These are phyloP conservation scores for Cephalopachus bancanus DNA, from an alignment of 2,797 vertebrate species.

Conservation along the genomic window DNA sequence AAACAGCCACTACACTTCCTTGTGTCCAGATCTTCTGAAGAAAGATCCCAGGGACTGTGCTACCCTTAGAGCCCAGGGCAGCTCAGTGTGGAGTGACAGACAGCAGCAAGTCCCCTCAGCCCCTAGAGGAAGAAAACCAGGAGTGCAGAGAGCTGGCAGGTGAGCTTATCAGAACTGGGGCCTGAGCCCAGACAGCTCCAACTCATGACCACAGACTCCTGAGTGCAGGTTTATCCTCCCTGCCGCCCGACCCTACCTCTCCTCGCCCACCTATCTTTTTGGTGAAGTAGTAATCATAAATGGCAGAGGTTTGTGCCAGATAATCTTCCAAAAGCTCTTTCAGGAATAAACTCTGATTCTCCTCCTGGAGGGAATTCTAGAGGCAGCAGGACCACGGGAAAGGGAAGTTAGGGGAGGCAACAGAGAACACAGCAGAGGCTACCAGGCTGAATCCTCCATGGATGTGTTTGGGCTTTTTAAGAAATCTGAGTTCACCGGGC, in stretches of 20 bases:
- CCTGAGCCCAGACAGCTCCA: no score
- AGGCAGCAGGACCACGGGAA: background rate
- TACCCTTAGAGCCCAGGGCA: background rate
- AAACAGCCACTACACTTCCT: background rate
- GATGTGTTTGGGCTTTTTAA: background rate
- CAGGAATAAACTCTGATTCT: background rate
- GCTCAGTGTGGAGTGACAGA: background rate
- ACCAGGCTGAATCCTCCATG: background rate
- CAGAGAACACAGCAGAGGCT: background rate
- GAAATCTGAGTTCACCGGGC: background rate
- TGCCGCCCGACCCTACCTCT: background rate
- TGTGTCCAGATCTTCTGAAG: background rate
- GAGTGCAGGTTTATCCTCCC: background rate
- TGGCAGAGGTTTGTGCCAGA: background rate
- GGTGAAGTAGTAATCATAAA: background rate
- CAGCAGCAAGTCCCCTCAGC: background rate
- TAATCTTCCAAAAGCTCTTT: slow-evolving; percentile 3
- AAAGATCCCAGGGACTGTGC: background rate
- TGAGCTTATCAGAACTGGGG: background rate
- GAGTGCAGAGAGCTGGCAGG: background rate
- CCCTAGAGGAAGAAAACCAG: background rate
- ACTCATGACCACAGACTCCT: background rate
- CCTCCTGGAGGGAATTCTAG: background rate
- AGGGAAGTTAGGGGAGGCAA: background rate
- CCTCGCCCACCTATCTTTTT: background rate